Conservation (phyloP, 2,888 invertebrate genomes). For the Drosophila colorata region DNA sequence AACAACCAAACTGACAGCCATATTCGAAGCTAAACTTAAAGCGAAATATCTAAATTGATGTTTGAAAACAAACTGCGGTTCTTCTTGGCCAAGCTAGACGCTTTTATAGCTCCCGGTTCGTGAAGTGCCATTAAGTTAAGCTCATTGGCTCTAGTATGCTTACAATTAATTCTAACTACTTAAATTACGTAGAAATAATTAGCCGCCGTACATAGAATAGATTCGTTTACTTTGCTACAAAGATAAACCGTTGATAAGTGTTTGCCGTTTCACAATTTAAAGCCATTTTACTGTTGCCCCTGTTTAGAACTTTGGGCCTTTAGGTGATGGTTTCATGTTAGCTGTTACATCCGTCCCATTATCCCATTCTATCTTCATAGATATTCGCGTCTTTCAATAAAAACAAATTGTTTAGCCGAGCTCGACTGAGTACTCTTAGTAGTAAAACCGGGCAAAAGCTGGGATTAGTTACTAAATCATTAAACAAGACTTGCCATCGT, state of each 20-base stretch:
- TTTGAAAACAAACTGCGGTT: slow-evolving; percentile 19
- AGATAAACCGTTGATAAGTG: slow-evolving; percentile 3
- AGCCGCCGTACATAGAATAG: slow-evolving; percentile 17
- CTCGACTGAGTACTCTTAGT: slow-evolving; percentile 1
- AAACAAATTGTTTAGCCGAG: neutral
- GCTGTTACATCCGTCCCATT: slow-evolving; percentile 4
- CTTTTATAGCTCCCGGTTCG: slow-evolving; percentile 29
- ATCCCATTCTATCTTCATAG: slow-evolving; percentile 9
- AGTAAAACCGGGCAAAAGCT: neutral
- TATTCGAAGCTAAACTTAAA: neutral
- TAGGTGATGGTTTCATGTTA: neutral
- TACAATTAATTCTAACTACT: slow-evolving; percentile 18
- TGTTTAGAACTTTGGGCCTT: neutral
- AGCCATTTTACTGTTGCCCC: slow-evolving; percentile 7
- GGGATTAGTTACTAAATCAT: neutral
- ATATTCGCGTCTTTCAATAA: neutral
- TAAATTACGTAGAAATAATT: slow-evolving; percentile 33
- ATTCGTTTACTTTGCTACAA: slow-evolving; percentile 1
- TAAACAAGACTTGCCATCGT: neutral
- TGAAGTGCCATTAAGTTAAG: slow-evolving; percentile 11
- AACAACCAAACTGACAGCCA: slow-evolving; percentile 34
- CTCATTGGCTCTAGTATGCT: neutral
- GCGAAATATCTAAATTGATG: slow-evolving; percentile 8
- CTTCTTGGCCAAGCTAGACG: neutral
- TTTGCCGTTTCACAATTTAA: slow-evolving; percentile 1